Conservation (phyloP, 2,797 vertebrate species). For the Catamblyrhynchus diadema region DNA sequence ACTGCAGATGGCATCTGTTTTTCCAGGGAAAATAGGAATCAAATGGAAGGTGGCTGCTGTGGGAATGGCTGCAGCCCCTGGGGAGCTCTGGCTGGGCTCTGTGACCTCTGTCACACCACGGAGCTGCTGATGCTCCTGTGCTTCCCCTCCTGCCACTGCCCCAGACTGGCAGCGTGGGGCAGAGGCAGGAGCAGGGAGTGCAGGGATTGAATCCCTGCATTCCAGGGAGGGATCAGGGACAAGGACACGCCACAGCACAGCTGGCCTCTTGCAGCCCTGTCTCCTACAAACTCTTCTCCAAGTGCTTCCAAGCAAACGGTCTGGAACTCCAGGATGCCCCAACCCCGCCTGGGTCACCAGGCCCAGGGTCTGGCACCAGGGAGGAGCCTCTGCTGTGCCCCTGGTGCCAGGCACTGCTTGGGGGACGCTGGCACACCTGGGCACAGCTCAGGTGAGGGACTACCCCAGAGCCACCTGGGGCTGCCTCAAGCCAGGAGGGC, state of each 20-base stretch:
- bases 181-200: fast-evolving
- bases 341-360: fast-evolving
- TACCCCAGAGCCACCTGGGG: not conserved
- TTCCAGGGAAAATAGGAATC: not conserved
- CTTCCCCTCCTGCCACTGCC: not conserved
- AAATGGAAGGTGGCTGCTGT: not conserved
- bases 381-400: not conserved
- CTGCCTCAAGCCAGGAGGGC: not conserved
- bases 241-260: not conserved
- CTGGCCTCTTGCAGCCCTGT: fast-evolving
- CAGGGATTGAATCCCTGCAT: not conserved
- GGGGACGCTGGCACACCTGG: not conserved
- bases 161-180: fast-evolving
- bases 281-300: not conserved
- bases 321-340: not conserved
- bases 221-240: not conserved
- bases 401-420: not conserved
- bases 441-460: not conserved
- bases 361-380: fast-evolving
- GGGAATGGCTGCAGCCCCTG: not conserved
- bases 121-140: not conserved
- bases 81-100: not conserved
- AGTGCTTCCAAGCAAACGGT: not conserved
- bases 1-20: not conserved
- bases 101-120: not conserved